phyloP scores from a whole-genome alignment of 2,888 invertebrate genomes.

The Pseudococcus longispinus region DNA sequence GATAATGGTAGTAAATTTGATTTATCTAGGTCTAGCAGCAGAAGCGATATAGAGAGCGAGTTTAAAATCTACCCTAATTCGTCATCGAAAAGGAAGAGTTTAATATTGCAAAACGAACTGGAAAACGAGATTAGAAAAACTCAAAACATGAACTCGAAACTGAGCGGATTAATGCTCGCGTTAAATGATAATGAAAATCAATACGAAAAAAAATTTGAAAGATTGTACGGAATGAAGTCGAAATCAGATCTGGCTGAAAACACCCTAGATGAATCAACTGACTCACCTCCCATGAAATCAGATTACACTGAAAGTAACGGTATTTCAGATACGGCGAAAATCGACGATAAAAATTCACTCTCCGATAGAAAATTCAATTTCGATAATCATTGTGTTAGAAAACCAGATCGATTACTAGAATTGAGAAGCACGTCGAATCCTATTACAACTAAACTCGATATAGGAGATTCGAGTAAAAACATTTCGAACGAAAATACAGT shows the following conservation, averaged over 20 bases:
- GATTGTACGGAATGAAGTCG: conserved; percentile 25
- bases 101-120: conserved; percentile 46
- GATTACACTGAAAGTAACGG: not conserved
- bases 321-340: not conserved
- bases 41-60: not conserved
- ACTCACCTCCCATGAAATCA: not conserved
- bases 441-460: not conserved
- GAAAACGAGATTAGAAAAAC: conserved; percentile 53
- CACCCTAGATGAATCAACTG: not conserved
- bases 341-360: not conserved
- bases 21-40: not conserved
- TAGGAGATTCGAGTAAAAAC: not conserved
- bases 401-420: not conserved
- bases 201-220: conserved; percentile 48
- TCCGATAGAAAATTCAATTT: not conserved
- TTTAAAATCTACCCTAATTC: not conserved
- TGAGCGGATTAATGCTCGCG: conserved; percentile 41
- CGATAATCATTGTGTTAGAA: not conserved
- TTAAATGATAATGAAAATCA: conserved; percentile 45
- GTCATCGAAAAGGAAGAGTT: conserved; percentile 25
- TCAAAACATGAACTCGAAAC: conserved; percentile 41
- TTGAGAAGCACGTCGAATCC: not conserved
- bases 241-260: not conserved
- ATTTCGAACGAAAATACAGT: not conserved
- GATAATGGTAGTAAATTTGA: conserved; percentile 41